Conservation (phyloP, 2,113 vertebrate genomes). For the Nesogale talazaci region DNA sequence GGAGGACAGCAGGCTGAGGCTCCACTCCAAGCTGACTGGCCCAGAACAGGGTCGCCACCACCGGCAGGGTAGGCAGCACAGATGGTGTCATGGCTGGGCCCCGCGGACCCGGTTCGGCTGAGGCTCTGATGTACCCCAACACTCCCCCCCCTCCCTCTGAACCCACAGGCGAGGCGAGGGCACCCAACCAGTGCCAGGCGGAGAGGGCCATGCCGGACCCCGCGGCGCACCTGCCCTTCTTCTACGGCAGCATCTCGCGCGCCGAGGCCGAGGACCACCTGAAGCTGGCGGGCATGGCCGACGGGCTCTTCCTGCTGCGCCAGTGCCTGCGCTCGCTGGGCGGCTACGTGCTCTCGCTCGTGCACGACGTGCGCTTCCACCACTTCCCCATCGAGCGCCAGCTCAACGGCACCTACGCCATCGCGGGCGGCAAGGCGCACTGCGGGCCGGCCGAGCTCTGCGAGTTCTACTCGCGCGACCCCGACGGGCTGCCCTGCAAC, state of each 20-base stretch:
- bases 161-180: conserved; percentile 27
- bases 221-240: conserved; percentile 95
- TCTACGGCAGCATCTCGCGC: conserved; percentile 96
- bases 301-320: conserved; percentile 95
- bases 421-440: conserved; percentile 93
- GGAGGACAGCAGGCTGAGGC: not conserved
- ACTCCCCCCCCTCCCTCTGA: not conserved
- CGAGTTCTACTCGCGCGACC: conserved; percentile 95
- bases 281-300: conserved; percentile 94
- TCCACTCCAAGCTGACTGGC: not conserved
- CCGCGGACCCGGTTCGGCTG: not conserved
- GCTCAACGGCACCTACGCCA: conserved; percentile 95
- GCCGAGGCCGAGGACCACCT: conserved; percentile 93
- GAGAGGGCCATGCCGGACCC: conserved; percentile 90
- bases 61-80: rapidly evolving
- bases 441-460: conserved; percentile 96
- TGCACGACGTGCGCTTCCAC: conserved; percentile 91
- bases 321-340: conserved; percentile 96
- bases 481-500: conserved; percentile 92
- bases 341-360: conserved; percentile 95
- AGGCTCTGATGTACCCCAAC: not conserved
- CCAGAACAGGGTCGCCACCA: not conserved
- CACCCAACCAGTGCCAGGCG: not conserved
- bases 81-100: not conserved
- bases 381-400: conserved; percentile 97